These are phyloP conservation scores for Beroe ovata DNA, from an alignment of 37 sponge, comb jelly and placozoan species.

Conservation along the genomic window DNA sequence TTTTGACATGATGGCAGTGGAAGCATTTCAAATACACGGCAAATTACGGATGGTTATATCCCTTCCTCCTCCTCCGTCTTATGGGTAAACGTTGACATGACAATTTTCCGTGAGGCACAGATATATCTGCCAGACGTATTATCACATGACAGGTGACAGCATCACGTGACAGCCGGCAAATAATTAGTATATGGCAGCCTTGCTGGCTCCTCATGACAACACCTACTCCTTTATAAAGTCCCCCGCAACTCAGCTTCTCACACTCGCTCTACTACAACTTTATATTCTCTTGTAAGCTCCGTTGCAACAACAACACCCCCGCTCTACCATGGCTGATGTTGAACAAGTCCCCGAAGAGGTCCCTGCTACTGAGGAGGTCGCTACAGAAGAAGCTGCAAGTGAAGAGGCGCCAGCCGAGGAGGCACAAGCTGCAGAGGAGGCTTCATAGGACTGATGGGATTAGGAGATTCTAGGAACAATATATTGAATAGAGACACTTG, in stretches of 20 bases:
- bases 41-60: background rate
- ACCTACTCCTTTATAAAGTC: background rate
- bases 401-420: background rate
- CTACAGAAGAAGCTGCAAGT: background rate
- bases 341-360: background rate
- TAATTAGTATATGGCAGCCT: background rate
- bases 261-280: background rate
- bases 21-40: background rate
- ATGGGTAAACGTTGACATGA: too few relatives aligned
- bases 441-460: background rate
- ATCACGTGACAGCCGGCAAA: background rate
- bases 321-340: background rate
- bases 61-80: too few relatives aligned
- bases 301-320: background rate
- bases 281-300: background rate
- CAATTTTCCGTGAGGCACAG: too few relatives aligned
- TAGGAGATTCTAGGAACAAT: background rate
- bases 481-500: too few relatives aligned
- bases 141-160: background rate
- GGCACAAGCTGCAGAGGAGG: background rate
- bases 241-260: background rate
- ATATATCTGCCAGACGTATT: too few relatives aligned
- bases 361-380: background rate
- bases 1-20: background rate
- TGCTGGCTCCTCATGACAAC: background rate